These are phyloP conservation scores for Hylaeus anthracinus DNA, from an alignment of 1,140 invertebrate genomes.

Conservation along the genomic window DNA sequence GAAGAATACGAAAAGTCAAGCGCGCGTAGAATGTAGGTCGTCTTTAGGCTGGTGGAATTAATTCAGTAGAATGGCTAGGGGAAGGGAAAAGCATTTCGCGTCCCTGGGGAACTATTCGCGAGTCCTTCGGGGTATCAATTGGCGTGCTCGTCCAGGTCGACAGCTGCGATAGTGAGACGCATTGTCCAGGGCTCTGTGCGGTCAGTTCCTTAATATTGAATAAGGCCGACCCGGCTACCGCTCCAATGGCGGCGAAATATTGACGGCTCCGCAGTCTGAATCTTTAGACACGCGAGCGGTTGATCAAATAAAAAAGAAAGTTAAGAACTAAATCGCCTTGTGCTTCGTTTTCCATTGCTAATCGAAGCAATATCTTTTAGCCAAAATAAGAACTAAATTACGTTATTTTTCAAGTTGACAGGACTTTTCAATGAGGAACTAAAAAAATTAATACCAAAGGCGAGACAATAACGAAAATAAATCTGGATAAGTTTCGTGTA, in stretches of 20 bases:
- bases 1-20: neutral
- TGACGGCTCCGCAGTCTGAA: conserved; percentile 45
- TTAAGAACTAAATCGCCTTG: neutral
- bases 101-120: conserved; percentile 67
- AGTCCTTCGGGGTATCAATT: conserved; percentile 70
- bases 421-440: conserved; percentile 20
- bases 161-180: conserved; percentile 68
- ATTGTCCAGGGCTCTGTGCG: conserved; percentile 58
- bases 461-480: no score
- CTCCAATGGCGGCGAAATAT: conserved; percentile 55
- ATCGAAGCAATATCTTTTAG: neutral
- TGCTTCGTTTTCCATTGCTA: neutral
- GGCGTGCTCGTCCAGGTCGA: conserved; percentile 69
- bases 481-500: no score
- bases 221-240: conserved; percentile 56
- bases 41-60: conserved; percentile 51
- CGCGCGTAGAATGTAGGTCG: conserved; percentile 11
- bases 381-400: neutral
- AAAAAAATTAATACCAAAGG: no score
- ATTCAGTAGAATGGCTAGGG: conserved; percentile 47
- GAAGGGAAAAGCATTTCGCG: conserved; percentile 33
- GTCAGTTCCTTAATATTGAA: conserved; percentile 68
- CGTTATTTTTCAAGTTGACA: neutral
- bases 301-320: neutral
- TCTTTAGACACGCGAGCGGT: conserved; percentile 3